Percentiles rank a stretch among this genome's conserved stretches.
These are phyloP conservation scores for Morinoia aosen DNA, from an alignment of 2,888 invertebrate species.

Conservation along the genomic window DNA sequence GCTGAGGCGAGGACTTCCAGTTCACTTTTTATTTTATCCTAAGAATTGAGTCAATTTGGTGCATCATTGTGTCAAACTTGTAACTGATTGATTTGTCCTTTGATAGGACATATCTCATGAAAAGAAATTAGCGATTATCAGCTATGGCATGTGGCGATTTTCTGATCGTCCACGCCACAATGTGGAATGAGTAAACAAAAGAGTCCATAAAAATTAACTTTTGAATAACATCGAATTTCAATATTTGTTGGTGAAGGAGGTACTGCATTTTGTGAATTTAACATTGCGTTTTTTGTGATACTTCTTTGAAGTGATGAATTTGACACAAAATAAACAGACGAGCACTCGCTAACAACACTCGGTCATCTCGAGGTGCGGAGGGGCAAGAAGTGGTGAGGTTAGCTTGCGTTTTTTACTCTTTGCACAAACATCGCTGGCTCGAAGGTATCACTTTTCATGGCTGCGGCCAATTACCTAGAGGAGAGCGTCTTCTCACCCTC, in stretches of 20 bases:
- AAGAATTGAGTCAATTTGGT: too few relatives aligned
- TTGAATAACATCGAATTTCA: not conserved
- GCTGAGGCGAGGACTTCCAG: not conserved
- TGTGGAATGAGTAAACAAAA: too few relatives aligned
- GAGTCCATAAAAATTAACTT: too few relatives aligned
- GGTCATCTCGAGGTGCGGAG: not conserved
- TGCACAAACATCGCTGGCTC: conserved; percentile 8
- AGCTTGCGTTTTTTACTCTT: not conserved
- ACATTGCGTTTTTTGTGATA: not conserved
- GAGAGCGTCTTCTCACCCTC: conserved; percentile 40
- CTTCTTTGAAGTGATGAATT: not conserved
- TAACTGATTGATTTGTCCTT: too few relatives aligned
- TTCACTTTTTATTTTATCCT: not conserved
- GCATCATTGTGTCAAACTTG: too few relatives aligned
- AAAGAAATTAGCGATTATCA: too few relatives aligned
- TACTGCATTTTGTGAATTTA: not conserved
- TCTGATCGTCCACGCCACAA: too few relatives aligned
- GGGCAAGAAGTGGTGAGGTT: not conserved
- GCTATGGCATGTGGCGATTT: too few relatives aligned
- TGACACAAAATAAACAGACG: not conserved
- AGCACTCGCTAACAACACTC: not conserved
- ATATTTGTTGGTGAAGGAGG: not conserved
- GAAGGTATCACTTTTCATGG: conserved; percentile 43
- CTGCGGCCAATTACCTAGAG: not conserved
- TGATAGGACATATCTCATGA: too few relatives aligned